Evolutionary conservation across 2,888 invertebrate genomes (phyloP).

Genomic region (Germaria angustata): DNA sequence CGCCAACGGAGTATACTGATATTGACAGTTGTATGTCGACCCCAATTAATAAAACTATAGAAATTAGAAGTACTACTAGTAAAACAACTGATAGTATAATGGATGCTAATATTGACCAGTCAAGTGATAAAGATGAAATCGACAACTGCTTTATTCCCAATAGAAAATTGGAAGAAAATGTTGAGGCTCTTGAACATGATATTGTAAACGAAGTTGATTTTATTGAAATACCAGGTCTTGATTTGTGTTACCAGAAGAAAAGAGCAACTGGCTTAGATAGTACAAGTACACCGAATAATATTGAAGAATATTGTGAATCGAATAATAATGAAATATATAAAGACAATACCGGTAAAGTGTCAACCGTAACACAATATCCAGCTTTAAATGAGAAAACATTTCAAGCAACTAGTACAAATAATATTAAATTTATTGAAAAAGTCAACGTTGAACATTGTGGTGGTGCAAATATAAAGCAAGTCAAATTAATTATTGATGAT

Average conservation of each 20-base stretch:
- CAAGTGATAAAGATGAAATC: neutral
- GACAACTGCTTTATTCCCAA: neutral
- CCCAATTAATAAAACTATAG: neutral
- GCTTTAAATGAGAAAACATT: neutral
- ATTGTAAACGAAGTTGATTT: constrained; percentile 18
- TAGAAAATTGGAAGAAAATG: neutral
- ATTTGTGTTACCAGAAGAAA: neutral
- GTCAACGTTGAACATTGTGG: neutral
- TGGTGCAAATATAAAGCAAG: neutral
- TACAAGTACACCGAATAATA: neutral
- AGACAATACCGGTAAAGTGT: neutral
- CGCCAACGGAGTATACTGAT: constrained; percentile 52
- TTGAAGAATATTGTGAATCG: neutral
- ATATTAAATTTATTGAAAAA: neutral
- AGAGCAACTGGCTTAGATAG: neutral
- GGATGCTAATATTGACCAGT: neutral
- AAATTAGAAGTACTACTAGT: neutral
- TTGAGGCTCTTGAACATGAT: constrained; percentile 2
- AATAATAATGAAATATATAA: no score
- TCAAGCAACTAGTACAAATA: neutral
- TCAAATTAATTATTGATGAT: no score
- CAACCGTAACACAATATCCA: neutral
- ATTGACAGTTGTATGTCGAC: neutral
- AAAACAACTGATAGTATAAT: neutral
- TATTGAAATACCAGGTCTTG: constrained; percentile 54